These are phyloP conservation scores for Uromys caudimaculatus DNA, from an alignment of 2,797 vertebrate species.

Conservation along the genomic window DNA sequence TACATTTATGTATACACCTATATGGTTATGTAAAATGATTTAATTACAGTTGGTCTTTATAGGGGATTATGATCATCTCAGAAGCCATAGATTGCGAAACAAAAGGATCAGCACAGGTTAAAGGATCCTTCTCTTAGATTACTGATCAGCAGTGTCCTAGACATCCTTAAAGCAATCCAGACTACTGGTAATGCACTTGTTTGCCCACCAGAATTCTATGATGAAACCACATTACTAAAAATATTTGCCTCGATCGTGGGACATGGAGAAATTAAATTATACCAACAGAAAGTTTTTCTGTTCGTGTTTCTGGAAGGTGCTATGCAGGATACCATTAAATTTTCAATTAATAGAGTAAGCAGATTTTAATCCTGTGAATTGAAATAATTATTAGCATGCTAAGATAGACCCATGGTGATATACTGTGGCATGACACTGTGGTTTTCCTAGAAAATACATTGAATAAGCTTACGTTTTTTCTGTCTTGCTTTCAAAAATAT, in stretches of 20 bases:
- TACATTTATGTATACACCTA: background rate
- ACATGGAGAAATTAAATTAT: background rate
- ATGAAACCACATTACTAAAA: background rate
- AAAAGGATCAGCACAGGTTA: too few species aligned
- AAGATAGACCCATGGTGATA: background rate
- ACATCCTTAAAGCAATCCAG: background rate
- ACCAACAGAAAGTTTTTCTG: background rate
- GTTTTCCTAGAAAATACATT: background rate
- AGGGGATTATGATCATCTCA: background rate
- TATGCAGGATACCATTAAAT: background rate
- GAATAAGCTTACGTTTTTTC: slow-evolving; percentile 44
- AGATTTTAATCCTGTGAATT: background rate
- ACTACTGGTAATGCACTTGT: background rate
- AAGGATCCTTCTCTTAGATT: background rate
- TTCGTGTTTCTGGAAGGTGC: background rate
- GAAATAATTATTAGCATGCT: background rate
- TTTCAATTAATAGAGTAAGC: background rate
- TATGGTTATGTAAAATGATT: background rate
- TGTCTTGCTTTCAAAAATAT: slow-evolving; percentile 26
- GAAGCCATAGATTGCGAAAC: background rate
- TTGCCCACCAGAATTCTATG: background rate
- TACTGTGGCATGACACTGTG: background rate
- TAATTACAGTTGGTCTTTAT: background rate
- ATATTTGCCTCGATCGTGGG: too few species aligned
- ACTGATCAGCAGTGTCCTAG: background rate